Evolutionary conservation across 2,113 vertebrate genomes (phyloP).

Genomic region (Diadophis punctatus): DNA sequence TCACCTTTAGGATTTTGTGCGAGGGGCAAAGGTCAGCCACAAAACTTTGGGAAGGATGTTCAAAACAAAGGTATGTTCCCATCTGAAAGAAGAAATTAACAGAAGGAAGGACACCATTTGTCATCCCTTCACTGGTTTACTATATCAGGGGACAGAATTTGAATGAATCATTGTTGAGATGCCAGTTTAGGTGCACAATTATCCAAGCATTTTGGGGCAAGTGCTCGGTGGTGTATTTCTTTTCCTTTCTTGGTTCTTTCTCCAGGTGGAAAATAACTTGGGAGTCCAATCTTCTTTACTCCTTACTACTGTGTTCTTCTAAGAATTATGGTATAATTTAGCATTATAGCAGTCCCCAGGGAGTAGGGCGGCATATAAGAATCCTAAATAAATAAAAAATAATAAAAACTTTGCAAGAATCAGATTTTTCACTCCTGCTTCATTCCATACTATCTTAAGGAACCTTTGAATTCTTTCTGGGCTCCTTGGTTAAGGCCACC

Average conservation of each 20-base stretch:
- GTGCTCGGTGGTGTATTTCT: no score
- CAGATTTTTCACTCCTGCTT: neutral
- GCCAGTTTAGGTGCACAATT: neutral
- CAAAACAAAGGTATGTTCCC: no score
- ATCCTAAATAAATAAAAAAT: no score
- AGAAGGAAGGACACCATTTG: neutral
- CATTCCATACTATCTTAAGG: neutral
- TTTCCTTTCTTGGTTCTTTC: neutral
- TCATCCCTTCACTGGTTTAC: neutral
- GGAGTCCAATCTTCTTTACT: neutral
- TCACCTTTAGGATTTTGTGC: no score
- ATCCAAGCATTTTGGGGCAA: neutral
- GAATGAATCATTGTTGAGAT: neutral
- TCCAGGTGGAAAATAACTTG: neutral
- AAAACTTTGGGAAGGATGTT: neutral
- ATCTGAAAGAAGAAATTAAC: neutral
- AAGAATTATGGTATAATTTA: neutral
- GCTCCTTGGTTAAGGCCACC: neutral
- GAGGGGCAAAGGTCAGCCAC: no score
- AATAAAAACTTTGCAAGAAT: neutral
- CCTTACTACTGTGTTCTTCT: neutral
- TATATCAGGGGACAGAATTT: neutral
- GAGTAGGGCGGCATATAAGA: no score
- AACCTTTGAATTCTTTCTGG: neutral
- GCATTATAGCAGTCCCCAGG: no score